These are phyloP conservation scores for Bungarus multicinctus DNA, from an alignment of 2,113 vertebrate species.

Conservation along the genomic window DNA sequence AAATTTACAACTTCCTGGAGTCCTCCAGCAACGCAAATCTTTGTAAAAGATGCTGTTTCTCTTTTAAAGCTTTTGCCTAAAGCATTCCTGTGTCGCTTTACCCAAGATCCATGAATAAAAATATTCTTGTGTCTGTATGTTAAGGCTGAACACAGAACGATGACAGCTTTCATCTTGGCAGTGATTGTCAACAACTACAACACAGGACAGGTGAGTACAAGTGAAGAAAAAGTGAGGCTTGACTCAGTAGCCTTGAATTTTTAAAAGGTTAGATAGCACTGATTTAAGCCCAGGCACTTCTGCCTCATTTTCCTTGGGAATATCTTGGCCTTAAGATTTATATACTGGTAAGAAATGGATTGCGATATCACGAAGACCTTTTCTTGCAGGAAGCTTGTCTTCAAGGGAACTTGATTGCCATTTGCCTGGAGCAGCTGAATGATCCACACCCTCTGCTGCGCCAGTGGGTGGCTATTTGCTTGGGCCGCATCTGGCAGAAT, in stretches of 20 bases:
- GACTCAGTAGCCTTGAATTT: neutral
- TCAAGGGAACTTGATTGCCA: conserved; percentile 95
- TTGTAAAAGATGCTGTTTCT: neutral
- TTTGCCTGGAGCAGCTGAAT: conserved; percentile 94
- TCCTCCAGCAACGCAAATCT: neutral
- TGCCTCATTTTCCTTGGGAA: neutral
- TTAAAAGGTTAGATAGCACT: neutral
- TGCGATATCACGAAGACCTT: conserved; percentile 11
- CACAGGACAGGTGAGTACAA: conserved; percentile 86
- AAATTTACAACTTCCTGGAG: neutral
- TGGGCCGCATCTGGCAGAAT: conserved; percentile 98
- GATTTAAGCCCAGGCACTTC: conserved; percentile 12
- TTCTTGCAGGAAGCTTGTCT: conserved; percentile 89
- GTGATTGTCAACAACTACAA: conserved; percentile 97
- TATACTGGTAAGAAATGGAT: conserved; percentile 24
- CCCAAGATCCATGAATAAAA: conserved; percentile 1
- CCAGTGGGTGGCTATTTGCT: conserved; percentile 98
- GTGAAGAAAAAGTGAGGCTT: neutral
- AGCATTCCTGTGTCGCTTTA: neutral
- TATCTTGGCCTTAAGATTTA: neutral
- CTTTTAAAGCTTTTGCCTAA: neutral
- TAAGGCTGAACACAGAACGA: conserved; percentile 96
- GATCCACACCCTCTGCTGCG: conserved; percentile 93
- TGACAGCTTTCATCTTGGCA: conserved; percentile 97
- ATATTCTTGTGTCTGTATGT: conserved; percentile 19